Evolutionary conservation across 2,888 invertebrate species (phyloP), one percentile per base, ranked within the genome.

Genomic region (Scelioninae gen. 2): DNA sequence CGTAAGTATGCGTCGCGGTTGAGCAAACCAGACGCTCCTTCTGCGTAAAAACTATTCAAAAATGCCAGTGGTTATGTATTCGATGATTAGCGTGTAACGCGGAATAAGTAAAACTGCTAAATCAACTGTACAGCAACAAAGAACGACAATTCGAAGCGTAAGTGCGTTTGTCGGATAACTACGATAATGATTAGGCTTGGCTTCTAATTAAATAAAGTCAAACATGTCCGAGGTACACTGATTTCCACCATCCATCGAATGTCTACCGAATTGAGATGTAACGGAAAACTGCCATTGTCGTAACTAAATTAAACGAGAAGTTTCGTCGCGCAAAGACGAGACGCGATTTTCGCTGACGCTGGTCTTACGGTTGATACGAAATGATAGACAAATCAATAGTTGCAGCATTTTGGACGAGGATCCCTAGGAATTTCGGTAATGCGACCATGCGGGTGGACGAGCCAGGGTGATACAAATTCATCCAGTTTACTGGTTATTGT

Each of bases 111-210:
- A 78, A 78, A 78, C 69, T 74, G 76, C 69, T 75, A 77, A 78
- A 72, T 76, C 74, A 76, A 76, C 78, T 78, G 76, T 75, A 73
- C 75, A 78, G 71, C 75, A 77, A 77, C 76, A 76, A 76, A 77
- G 76, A 78, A 69, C 69, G 64, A 76, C 72, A 69, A 69, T 53
- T 48, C 46, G 16, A 69, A 69, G 69, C 61, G 55, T 69, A 68
- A 68, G 53, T 68, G 67, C 43, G 18, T 39, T 16, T 48, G 39
- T 37, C 37, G 9, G 31, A 31, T 25, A 58, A 68, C 52, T 50
- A 53, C 18, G 16, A 52, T 58, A 52, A 58, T 11, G 46, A 15
- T 53, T 65, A 46, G 53, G 31, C 37, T 55, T 43, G 15, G 52
- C 19, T 53, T 64, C 28, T 4, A 6, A 58, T 57, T 46, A 41